Evolutionary conservation across 1,140 invertebrate species (phyloP), one percentile per base, ranked within the genome.

Genomic region (Drosophila equinoxialis): DNA sequence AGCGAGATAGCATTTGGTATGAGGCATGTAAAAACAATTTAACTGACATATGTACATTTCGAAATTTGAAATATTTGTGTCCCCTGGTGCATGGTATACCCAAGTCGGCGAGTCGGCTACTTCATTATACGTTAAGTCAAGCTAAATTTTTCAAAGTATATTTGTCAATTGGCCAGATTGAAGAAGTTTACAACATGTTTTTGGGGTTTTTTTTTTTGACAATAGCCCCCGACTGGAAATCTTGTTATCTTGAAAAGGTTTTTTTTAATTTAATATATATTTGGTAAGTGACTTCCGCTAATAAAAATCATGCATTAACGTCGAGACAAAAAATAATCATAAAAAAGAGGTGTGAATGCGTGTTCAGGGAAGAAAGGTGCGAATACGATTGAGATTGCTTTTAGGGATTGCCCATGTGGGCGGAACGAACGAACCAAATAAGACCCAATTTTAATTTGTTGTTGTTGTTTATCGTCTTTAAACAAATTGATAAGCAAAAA

Each of bases 401-500:
- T 51, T 20, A 23, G 45, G 45, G 45, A 51, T 51, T 51, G 45
- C 8, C 45, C 45, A 51, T 23, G 45, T 51, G 10, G 45, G 45
- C 45, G 45, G 45, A 51, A 51, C 45, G 45, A 51, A 51, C 8
- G 10, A 6, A 30, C 35, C 3, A 35, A 48, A 69, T 14, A 54
- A 45, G 61, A 17, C 45, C 33, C 17, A 65, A 65, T 57, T 45
- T 33, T 41, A 54, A 13, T 54, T 51, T 17, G 33, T 54, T 23
- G n/a, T 30, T 58, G 55, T 74, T 74, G 8, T 23, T 51, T 51
- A 74, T 71, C 58, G 57, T 75, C 65, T 63, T 63, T 37, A 66
- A 71, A 71, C 73, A 74, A 48, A 23, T 30, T 65, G 72, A 74
- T 74, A 71, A 74, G 45, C 20, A 35, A 54, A 67, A 17, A 3